Base-by-base conservation (phyloP, 2,888 invertebrate species). In the Seira musarum region DNA sequence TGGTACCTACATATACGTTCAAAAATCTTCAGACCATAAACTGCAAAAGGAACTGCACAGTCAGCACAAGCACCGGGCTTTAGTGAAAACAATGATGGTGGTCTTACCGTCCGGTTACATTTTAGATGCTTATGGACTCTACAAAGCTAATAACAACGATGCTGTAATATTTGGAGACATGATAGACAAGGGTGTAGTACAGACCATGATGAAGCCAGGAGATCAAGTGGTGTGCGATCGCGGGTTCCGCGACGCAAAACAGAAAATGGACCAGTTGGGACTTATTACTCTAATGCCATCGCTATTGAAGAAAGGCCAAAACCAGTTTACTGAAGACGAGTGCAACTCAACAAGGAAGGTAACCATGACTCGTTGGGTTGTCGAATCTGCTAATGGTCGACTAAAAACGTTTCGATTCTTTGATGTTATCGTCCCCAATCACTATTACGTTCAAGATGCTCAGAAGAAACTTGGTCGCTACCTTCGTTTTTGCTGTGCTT, bases 1-100 rank as follows among this genome's bases (percentile, higher is more conserved):
- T 65, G 82, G 73, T 0, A 80, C 77, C 2, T 82, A 82, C 40
- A 10, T 82, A 0, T 74, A 70, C 30, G 61, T 77, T 1, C 63
- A 78, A 35, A 80, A 80, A 19, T 40, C 70, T 0, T 1, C 2
- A 6, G 60, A 80, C 19, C 24, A 53, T 17, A 13, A 40, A 5
- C 0, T 74, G 1, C 75, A 76, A 22, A n/a, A 24, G 13, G 17
- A 40, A 10, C 30, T 69, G 6, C 77, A 57, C 17, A 64, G 63
- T n/a, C 35, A 46, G 0, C 80, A 77, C 6, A 82, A 82, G 46
- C 1, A 40, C 2, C 15, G 70, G 19, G 5, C 21, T 67, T 21
- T 21, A 2, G 19, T 70, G 13, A 82, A 82, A 57, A 17, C 46
- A 1, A 75, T 79, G 79, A 75, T 79, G 70, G 63, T 80, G 0